Evolutionary conservation across 2,797 vertebrate genomes (phyloP).

Genomic region (Notolabrus celidotus): DNA sequence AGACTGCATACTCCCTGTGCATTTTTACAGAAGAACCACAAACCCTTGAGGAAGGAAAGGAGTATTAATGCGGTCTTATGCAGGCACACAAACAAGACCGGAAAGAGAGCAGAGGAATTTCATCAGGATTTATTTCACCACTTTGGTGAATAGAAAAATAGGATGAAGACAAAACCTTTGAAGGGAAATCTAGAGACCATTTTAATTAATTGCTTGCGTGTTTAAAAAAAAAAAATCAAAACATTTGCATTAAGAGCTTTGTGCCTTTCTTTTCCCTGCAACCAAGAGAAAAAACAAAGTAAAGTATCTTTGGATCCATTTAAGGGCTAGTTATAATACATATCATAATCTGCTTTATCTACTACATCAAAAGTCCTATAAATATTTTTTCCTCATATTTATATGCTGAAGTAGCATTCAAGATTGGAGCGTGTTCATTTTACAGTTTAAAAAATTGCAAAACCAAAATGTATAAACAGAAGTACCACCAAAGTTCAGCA

Average conservation of each 20-base stretch:
- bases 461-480: constrained; percentile 77
- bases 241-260: constrained; percentile 90
- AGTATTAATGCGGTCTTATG: constrained; percentile 18
- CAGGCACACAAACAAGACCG: constrained; percentile 47
- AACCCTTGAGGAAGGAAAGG: constrained; percentile 67
- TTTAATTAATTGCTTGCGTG: constrained; percentile 86
- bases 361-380: constrained; percentile 89
- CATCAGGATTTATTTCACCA: constrained; percentile 87
- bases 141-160: constrained; percentile 88
- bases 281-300: constrained; percentile 86
- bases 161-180: constrained; percentile 87
- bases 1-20: constrained; percentile 37
- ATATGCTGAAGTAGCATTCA: constrained; percentile 88
- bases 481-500: constrained; percentile 86
- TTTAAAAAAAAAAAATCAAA: constrained; percentile 78
- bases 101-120: constrained; percentile 63
- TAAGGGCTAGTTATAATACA: constrained; percentile 87
- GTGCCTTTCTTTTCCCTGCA: constrained; percentile 88
- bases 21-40: constrained; percentile 46
- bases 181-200: constrained; percentile 87
- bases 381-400: constrained; percentile 88
- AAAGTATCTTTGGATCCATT: constrained; percentile 88
- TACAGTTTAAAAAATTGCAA: constrained; percentile 79
- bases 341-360: constrained; percentile 85
- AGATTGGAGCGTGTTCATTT: constrained; percentile 82